phyloP scores from a whole-genome alignment of 1,140 invertebrate species.

The Lucilia sericata region DNA sequence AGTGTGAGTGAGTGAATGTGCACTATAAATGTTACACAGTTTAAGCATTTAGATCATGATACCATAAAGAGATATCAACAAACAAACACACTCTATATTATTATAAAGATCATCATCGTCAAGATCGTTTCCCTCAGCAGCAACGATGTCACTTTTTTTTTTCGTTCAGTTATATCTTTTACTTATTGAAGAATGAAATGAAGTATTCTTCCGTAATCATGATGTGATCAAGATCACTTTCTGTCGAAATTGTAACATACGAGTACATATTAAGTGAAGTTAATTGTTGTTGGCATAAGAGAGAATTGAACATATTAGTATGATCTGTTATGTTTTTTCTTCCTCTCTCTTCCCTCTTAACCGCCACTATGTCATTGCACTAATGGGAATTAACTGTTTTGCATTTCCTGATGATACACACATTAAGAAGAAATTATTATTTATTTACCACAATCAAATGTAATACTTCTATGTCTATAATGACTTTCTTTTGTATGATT shows the following conservation, averaged over 20 bases:
- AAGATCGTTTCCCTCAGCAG: neutral
- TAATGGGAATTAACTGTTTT: slow-evolving; percentile 18
- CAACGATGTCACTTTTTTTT: neutral
- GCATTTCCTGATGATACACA: neutral
- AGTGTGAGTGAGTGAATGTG: slow-evolving; percentile 19
- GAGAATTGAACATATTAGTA: neutral
- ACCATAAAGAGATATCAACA: neutral
- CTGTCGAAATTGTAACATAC: slow-evolving; percentile 19
- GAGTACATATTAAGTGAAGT: slow-evolving; percentile 17
- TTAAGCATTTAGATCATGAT: slow-evolving; percentile 24
- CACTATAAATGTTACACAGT: neutral
- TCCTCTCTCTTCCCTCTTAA: neutral
- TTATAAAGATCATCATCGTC: neutral
- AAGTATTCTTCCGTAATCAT: slow-evolving; percentile 19
- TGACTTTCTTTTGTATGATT: neutral
- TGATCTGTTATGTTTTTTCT: neutral
- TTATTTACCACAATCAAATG: neutral
- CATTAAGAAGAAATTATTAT: neutral
- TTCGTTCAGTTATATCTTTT: neutral
- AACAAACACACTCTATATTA: too few species aligned
- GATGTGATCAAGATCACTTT: slow-evolving; percentile 37
- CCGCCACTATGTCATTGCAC: neutral
- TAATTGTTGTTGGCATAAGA: slow-evolving; percentile 38
- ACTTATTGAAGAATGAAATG: neutral
- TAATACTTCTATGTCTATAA: neutral